Evolutionary conservation across 1,140 invertebrate genomes (phyloP), one percentile per base, ranked within the genome.

Genomic region (Drosophila persimilis): DNA sequence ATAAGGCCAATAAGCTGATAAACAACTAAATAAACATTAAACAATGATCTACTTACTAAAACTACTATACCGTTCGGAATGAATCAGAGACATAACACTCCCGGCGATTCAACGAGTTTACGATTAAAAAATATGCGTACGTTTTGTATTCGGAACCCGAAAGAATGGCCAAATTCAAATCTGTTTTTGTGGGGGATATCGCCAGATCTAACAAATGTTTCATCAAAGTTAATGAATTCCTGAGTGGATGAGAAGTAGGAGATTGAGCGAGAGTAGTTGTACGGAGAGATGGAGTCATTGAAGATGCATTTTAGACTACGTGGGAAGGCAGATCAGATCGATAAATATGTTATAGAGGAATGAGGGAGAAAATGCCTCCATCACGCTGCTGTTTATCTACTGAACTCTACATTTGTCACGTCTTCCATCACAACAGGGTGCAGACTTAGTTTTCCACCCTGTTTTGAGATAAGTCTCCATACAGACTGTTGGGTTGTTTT

Each of bases 351-450:
- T 31, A 11, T 43, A 48, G 46, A 41, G 48, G 15, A 6, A 31
- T 13, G 15, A 53, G 51, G 1, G 15, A 35, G 15, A 39, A 13
- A 53, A 0, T 26, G 24, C 24, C 24, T 26, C 4, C 5, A 26
- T 26, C 24, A 26, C 8, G 9, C 44, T 43, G 60, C 31, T 47
- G 63, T 47, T 74, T 74, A 77, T 77, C 71, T 61, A 61, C 43
- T 47, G 39, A 61, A 52, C 51, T 56, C 54, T 55, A 56, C 48
- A 71, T 77, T 77, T 77, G 75, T 77, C 75, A 77, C 75, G 75
- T 77, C 70, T 73, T 69, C 61, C 58, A 54, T 29, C 44, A 13
- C 55, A 17, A 39, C 39, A 41, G 50, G 43, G 73, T 53, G 52
- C 62, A 59, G 47, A 46, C 17, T 24, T 8, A 53, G 31, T 41